Conservation (phyloP, 2,797 vertebrate genomes). For the Champsocephalus esox region DNA sequence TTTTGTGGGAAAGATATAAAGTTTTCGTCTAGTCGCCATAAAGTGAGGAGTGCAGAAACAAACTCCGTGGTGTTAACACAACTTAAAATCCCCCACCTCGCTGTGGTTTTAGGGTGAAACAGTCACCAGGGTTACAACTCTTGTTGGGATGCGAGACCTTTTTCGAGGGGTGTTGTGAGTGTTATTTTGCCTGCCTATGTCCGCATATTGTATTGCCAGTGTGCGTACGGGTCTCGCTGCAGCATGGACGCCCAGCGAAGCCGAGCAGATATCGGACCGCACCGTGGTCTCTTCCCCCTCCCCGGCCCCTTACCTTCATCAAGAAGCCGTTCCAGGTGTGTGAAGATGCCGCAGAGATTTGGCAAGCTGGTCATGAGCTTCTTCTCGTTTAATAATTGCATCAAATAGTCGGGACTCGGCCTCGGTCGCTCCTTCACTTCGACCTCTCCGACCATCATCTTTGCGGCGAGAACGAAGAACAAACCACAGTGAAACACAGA, state of each 20-base stretch:
- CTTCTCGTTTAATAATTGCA: slow-evolving; percentile 90
- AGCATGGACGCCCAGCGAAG: slow-evolving; percentile 57
- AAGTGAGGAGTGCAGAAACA: slow-evolving; percentile 51
- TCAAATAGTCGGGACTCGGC: slow-evolving; percentile 91
- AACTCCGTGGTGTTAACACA: slow-evolving; percentile 52
- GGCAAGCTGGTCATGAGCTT: slow-evolving; percentile 91
- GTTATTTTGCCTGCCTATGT: background rate
- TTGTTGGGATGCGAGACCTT: no score
- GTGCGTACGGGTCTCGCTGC: slow-evolving; percentile 42
- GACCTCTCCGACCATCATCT: slow-evolving; percentile 91
- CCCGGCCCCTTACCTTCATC: slow-evolving; percentile 91
- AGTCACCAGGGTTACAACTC: background rate
- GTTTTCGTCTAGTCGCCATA: slow-evolving; percentile 64
- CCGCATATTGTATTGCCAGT: slow-evolving; percentile 2
- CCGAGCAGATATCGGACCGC: slow-evolving; percentile 57
- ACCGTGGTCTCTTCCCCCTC: slow-evolving; percentile 56
- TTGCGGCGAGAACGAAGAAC: slow-evolving; percentile 80
- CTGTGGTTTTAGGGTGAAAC: background rate
- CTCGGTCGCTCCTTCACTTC: slow-evolving; percentile 92
- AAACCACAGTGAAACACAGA: slow-evolving; percentile 78
- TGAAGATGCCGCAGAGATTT: slow-evolving; percentile 91
- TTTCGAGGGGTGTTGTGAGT: slow-evolving; percentile 18
- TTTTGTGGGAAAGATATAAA: slow-evolving; percentile 62
- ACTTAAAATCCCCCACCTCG: slow-evolving; percentile 16
- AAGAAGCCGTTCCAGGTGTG: slow-evolving; percentile 95